Conservation (phyloP, 2,113 vertebrate species). For the Grantiella picta region DNA sequence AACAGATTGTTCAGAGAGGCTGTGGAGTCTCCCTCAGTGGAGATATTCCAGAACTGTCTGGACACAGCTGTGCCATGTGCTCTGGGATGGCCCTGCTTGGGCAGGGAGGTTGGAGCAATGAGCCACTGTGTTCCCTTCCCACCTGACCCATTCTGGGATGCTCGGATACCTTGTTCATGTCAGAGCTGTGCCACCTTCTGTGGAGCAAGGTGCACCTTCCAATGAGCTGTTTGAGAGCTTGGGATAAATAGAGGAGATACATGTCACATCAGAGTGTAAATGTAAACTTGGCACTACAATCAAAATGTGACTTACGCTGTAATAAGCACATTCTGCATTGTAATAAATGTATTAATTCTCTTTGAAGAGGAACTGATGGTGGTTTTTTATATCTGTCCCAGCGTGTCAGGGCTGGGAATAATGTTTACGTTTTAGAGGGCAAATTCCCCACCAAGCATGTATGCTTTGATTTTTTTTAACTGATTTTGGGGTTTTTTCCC, state of each 20-base stretch:
- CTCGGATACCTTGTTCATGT: background rate
- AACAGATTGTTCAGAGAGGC: background rate
- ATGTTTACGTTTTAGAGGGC: background rate
- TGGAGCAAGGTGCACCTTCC: background rate
- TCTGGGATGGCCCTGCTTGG: background rate
- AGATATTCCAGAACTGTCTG: background rate
- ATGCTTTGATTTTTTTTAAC: background rate
- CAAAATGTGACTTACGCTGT: background rate
- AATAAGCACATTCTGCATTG: background rate
- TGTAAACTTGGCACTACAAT: fast-evolving
- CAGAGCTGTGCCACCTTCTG: background rate
- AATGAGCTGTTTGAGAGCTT: background rate
- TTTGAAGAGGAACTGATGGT: fast-evolving
- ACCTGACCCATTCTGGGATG: background rate
- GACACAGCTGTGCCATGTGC: background rate
- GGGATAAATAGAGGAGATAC: too few species aligned
- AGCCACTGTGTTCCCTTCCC: background rate
- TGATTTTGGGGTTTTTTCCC: fast-evolving
- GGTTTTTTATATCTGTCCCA: background rate
- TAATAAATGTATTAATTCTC: background rate
- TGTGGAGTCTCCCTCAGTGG: background rate
- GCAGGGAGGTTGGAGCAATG: background rate
- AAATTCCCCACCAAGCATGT: background rate
- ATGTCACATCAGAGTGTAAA: fast-evolving
- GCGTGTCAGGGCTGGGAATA: background rate